These are phyloP conservation scores for Babylonia areolata DNA, from an alignment of 1,140 invertebrate species.

Conservation along the genomic window DNA sequence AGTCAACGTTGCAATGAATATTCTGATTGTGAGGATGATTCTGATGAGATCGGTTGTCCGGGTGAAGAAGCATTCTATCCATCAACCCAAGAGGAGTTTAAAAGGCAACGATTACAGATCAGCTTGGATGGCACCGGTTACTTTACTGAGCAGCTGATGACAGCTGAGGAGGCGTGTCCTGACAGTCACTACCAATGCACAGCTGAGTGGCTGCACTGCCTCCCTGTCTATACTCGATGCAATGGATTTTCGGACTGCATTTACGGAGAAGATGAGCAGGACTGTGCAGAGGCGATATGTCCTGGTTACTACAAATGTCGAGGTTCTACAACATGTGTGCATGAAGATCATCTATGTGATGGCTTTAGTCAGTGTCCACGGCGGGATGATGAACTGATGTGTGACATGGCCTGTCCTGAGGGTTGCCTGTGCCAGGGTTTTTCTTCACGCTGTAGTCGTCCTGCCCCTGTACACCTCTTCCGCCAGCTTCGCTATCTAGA, in stretches of 20 bases:
- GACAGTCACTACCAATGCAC: constrained; percentile 8
- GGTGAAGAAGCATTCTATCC: too few species aligned
- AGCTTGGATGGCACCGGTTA: neutral
- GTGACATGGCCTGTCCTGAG: neutral
- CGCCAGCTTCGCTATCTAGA: too few species aligned
- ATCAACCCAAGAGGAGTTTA: too few species aligned
- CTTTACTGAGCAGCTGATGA: neutral
- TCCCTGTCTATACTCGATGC: neutral
- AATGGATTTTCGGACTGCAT: neutral
- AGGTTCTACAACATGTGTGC: neutral
- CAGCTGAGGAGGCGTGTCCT: neutral
- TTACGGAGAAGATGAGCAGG: neutral
- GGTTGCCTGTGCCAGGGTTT: too few species aligned
- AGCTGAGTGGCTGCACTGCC: neutral
- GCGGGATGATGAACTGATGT: constrained; percentile 41
- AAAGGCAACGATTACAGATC: neutral
- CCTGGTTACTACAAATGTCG: neutral
- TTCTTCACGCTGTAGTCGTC: too few species aligned
- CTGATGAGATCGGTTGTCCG: neutral
- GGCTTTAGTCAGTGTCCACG: constrained; percentile 36
- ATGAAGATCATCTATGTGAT: constrained; percentile 34
- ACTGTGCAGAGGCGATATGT: neutral
- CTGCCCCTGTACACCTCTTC: too few species aligned
- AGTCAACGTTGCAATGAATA: neutral
- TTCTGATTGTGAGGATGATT: neutral